Evolutionary conservation across 2,888 invertebrate species (phyloP).

Genomic region (Alentia gelatinosa): DNA sequence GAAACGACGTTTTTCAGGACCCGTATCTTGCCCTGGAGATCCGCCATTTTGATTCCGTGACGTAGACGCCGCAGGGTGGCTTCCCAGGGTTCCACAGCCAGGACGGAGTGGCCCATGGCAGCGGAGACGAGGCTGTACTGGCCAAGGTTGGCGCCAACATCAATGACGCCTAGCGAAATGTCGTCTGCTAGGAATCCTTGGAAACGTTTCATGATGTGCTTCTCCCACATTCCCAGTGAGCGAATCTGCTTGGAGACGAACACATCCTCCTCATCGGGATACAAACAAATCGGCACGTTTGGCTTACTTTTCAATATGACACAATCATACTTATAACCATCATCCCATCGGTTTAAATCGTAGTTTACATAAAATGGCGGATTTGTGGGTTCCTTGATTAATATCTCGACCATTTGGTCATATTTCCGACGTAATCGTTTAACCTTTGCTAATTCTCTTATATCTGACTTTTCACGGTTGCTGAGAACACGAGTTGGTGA

Average conservation of each 20-base stretch:
- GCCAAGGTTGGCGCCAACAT: conserved; percentile 67
- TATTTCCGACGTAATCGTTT: background rate
- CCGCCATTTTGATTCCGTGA: background rate
- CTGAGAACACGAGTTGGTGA: background rate
- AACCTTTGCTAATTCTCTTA: background rate
- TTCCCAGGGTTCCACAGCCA: conserved; percentile 65
- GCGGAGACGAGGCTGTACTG: conserved; percentile 65
- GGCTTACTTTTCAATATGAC: background rate
- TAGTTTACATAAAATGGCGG: background rate
- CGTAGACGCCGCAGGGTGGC: conserved; percentile 59
- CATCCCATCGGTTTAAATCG: background rate
- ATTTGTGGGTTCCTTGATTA: background rate
- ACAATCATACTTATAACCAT: background rate
- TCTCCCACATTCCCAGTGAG: conserved; percentile 16
- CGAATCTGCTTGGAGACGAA: conserved; percentile 31
- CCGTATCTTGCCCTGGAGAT: background rate
- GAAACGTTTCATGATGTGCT: background rate
- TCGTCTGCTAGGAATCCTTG: conserved; percentile 45
- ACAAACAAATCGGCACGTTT: conserved; percentile 35
- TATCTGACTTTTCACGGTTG: background rate
- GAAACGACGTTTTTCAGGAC: conserved; percentile 61
- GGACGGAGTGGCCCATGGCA: conserved; percentile 61
- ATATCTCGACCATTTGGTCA: background rate
- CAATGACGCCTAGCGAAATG: conserved; percentile 60
- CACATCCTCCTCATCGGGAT: conserved; percentile 11